These are phyloP conservation scores for Desoria tigrina DNA, from an alignment of 2,888 invertebrate species.

Conservation along the genomic window DNA sequence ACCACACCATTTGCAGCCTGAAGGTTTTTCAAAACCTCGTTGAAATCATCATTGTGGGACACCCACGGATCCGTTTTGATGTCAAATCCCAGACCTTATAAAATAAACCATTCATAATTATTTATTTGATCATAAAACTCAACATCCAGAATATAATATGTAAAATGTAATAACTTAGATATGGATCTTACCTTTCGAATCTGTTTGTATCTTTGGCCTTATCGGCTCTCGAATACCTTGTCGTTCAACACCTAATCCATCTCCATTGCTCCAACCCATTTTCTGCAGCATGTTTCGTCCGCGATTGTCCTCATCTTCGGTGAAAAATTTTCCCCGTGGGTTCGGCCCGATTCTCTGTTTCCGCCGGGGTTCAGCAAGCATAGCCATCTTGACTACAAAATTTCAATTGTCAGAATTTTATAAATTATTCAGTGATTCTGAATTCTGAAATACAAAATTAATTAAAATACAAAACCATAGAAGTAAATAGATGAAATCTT, in stretches of 20 bases:
- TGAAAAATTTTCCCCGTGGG: constrained; percentile 49
- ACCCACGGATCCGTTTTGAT: constrained; percentile 46
- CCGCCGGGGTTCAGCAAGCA: constrained; percentile 49
- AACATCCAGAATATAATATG: not conserved
- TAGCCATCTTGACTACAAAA: constrained; percentile 27
- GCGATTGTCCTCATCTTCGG: constrained; percentile 45
- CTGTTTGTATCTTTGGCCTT: constrained; percentile 46
- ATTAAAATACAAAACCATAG: too few relatives aligned
- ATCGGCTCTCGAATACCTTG: constrained; percentile 49
- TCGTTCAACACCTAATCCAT: constrained; percentile 42
- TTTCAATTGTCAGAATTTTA: too few relatives aligned
- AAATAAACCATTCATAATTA: constrained; percentile 11
- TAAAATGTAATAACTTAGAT: not conserved
- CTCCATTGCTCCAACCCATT: constrained; percentile 50
- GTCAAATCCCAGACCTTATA: constrained; percentile 47
- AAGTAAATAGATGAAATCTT: too few relatives aligned
- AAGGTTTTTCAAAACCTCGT: constrained; percentile 25
- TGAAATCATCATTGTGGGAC: constrained; percentile 46
- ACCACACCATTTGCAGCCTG: constrained; percentile 12
- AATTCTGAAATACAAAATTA: too few relatives aligned
- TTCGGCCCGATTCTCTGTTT: constrained; percentile 49
- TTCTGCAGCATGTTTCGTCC: constrained; percentile 45
- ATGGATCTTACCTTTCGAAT: constrained; percentile 35
- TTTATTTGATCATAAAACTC: not conserved
- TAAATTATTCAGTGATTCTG: too few relatives aligned